Base-by-base conservation (phyloP, 2,113 vertebrate genomes). In the Tinamus guttatus region DNA sequence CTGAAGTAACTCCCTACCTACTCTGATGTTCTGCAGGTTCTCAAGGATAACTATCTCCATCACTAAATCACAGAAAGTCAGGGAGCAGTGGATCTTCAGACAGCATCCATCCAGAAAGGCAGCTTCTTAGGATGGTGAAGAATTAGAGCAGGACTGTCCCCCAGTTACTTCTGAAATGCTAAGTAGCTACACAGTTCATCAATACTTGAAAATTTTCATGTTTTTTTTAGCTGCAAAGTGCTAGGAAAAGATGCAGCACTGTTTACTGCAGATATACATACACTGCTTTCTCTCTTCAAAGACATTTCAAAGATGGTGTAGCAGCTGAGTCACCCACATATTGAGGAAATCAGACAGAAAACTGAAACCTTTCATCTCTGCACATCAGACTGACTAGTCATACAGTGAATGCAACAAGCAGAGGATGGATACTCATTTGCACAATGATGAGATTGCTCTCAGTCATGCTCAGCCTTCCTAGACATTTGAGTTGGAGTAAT, bases 291-390 rank as follows among this genome's bases (percentile, higher is more conserved):
- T 8, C 20, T 27, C 40, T 58, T 21, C 8, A 30, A 30, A 63
- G 30, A 10, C n/a, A 8, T 4, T 0, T 11, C 20, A 63, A 17
- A 54, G 36, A 6, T 47, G n/a, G 6, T 30, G 0, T 0, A 43
- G 18, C 24, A 15, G 5, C 1, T 1, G 1, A 10, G 13, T 2
- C 5, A 4, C 74, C 30, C 28, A 27, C 17, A 27, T 4, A 2
- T 3, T 9, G 47, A 4, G 8, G n/a, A 7, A 58, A 32, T 1
- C 1, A 18, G 18, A 32, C 13, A 80, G 19, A 1, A 21, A 11
- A 1, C 2, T 32, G 41, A 38, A 16, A 14, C 2, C 13, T 34
- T 22, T 11, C 63, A 4, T 32, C 14, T 12, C 47, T 45, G 67
- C 54, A 22, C 38, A 16, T 40, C 51, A 71, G 36, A 13, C 18